These are phyloP conservation scores for Lochmaea capreae DNA, from an alignment of 2,888 invertebrate genomes.

Conservation along the genomic window DNA sequence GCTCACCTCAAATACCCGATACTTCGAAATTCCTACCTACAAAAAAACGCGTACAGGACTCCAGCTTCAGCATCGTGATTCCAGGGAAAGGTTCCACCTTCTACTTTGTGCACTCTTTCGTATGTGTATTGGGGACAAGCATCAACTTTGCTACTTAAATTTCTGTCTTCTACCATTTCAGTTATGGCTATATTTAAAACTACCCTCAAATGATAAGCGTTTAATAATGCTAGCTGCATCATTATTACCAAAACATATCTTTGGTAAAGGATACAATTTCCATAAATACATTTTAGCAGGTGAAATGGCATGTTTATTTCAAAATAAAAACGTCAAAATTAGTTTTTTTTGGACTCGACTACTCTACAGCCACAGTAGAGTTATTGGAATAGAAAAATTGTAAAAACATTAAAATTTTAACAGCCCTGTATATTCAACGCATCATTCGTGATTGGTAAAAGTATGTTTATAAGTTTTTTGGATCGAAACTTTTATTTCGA, in stretches of 20 bases:
- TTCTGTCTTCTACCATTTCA: constrained; percentile 57
- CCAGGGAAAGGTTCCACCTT: constrained; percentile 69
- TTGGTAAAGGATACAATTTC: constrained; percentile 45
- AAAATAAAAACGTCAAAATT: neutral
- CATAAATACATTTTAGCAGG: constrained; percentile 41
- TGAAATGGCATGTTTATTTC: constrained; percentile 37
- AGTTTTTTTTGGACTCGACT: too few species aligned
- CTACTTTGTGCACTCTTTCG: constrained; percentile 13
- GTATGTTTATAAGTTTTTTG: neutral
- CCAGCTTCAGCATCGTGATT: constrained; percentile 76
- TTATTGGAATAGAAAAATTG: too few species aligned
- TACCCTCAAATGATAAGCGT: constrained; percentile 60
- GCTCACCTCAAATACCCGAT: too few species aligned
- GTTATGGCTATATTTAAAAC: constrained; percentile 63
- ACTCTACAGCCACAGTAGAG: too few species aligned
- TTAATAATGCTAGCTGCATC: constrained; percentile 61
- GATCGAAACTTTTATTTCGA: neutral
- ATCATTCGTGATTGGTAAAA: too few species aligned
- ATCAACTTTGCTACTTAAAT: constrained; percentile 20
- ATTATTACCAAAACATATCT: constrained; percentile 71
- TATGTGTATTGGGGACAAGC: constrained; percentile 37
- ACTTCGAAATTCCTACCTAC: constrained; percentile 63
- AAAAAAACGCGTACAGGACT: constrained; percentile 85
- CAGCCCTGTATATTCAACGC: too few species aligned
- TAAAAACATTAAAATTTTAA: too few species aligned